phyloP scores from a whole-genome alignment of 1,140 invertebrate genomes.

The Neodiprion virginianus region DNA sequence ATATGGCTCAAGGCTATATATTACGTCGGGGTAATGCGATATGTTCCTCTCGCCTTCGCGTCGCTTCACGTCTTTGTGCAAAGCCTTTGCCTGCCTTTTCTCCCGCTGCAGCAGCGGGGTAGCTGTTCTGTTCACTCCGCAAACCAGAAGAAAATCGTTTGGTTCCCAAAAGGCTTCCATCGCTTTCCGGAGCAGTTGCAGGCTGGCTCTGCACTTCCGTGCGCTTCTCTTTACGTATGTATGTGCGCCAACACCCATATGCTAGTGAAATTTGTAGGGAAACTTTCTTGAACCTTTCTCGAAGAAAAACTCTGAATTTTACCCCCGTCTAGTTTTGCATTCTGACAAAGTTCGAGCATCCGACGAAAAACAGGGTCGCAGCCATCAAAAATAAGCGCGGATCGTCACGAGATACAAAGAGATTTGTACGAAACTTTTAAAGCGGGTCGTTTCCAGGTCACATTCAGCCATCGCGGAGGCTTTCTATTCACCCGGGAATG shows the following conservation, averaged over 20 bases:
- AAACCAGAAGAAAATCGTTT: not conserved
- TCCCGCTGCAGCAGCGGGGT: not conserved
- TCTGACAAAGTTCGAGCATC: not conserved
- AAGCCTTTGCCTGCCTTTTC: not conserved
- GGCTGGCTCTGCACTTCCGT: not conserved
- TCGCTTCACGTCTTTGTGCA: slow-evolving; percentile 13
- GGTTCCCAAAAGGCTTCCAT: not conserved
- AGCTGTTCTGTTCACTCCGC: not conserved
- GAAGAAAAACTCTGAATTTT: not conserved
- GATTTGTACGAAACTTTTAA: not conserved
- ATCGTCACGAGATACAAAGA: not conserved
- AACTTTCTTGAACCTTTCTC: not conserved
- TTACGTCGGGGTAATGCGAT: slow-evolving; percentile 39
- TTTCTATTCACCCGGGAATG: no score
- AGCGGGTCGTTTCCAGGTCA: not conserved
- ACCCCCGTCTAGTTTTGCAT: not conserved
- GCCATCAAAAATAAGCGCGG: not conserved
- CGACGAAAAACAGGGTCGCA: not conserved
- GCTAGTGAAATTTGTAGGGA: not conserved
- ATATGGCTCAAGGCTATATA: slow-evolving; percentile 48
- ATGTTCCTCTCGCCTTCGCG: slow-evolving; percentile 16
- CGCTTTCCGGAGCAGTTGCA: not conserved
- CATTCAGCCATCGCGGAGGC: not conserved
- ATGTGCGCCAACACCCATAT: not conserved
- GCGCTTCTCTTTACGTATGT: not conserved